Evolutionary conservation across 2,113 vertebrate species (phyloP), one percentile per base, ranked within the genome.

Genomic region (Varanus komodoensis): DNA sequence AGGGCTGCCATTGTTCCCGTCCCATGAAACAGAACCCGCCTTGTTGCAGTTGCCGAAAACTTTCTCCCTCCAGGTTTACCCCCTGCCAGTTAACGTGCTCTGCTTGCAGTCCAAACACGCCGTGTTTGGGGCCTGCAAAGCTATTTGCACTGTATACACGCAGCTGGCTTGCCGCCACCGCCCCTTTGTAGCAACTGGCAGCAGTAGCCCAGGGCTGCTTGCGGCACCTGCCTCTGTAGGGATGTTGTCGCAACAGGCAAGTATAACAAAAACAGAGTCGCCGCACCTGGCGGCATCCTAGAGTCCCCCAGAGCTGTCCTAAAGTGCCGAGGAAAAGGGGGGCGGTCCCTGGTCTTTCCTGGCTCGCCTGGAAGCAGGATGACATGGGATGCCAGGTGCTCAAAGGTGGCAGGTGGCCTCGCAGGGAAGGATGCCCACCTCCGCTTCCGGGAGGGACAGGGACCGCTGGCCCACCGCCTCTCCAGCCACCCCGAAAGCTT

Each of bases 131-230:
- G 54, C 1, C 2, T 0, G 9, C 77, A 0, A 0, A 86, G 0
- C 3, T 96, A 93, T 96, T 96, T 96, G 91, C 91, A 96, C 91
- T 94, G 79, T 92, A 96, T 54, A 96, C 95, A 96, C 7, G 73
- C 2, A 0, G 0, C 3, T 8, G 3, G 68, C 44, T 90, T 88
- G 92, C 61, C 89, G 86, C 88, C 6, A 1, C 2, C 3, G 86
- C 44, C 50, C 23, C 74, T 54, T 87, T 84, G 81, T 69, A 78
- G 86, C 73, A 82, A 82, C 57, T 6, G 67, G 32, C 67, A 88
- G 75, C 34, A 38, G 1, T 15, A 84, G 48, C 75, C 44, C 0
- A 12, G 25, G 9, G 25, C 68, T 2, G 6, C 32, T n/a, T 48
- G 29, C 57, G 69, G n/a, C 57, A 75, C 82, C 86, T 50, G 48